phyloP scores from a whole-genome alignment of 2,797 vertebrate genomes.

The Chaetodon trifasciatus region DNA sequence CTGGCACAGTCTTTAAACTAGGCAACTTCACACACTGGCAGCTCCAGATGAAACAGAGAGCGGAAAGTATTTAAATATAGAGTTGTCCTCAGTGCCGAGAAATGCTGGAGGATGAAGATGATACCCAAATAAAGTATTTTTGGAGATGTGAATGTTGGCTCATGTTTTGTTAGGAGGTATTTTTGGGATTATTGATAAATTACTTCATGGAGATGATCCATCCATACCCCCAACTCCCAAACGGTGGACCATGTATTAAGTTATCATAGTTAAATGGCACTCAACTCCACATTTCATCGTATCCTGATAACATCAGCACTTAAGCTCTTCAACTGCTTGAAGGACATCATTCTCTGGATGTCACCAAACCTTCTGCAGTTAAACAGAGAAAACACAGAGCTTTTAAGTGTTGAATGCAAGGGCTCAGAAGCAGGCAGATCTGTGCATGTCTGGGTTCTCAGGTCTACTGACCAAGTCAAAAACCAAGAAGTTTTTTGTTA shows the following conservation, averaged over 20 bases:
- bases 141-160: constrained; percentile 3
- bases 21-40: constrained; percentile 1
- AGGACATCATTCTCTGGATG: background rate
- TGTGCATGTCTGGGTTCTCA: too few species aligned
- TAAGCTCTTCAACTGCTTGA: background rate
- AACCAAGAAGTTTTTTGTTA: too few species aligned
- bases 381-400: background rate
- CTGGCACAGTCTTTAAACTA: constrained; percentile 7
- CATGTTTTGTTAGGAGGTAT: background rate
- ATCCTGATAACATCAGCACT: background rate
- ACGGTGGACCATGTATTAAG: background rate
- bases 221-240: background rate
- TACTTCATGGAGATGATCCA: background rate
- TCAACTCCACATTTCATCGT: background rate
- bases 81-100: background rate
- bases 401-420: background rate
- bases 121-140: constrained; percentile 5
- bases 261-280: constrained; percentile 6
- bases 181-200: constrained; percentile 18
- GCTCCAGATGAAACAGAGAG: background rate
- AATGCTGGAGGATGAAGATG: background rate
- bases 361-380: background rate
- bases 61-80: constrained; percentile 15
- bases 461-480: too few species aligned
- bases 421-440: background rate